Conservation (phyloP, 35 echinoderm and acorn worm genomes). For the Apostichopus parvimensis region DNA sequence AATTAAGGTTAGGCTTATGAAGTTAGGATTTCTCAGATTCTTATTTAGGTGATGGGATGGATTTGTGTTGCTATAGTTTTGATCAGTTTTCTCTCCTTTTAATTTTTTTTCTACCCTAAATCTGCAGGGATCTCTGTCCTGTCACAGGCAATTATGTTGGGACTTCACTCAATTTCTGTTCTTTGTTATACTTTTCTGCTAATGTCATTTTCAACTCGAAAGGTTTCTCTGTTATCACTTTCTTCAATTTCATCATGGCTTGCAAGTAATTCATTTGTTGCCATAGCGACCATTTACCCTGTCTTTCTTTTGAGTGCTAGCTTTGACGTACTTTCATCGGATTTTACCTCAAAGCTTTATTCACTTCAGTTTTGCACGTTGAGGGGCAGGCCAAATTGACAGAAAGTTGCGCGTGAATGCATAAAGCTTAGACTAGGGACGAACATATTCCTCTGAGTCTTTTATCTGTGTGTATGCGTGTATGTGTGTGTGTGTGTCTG, state of each 20-base stretch:
- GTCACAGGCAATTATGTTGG: neutral
- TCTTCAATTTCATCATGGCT: neutral
- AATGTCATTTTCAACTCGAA: neutral
- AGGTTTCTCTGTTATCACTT: neutral
- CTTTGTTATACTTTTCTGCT: neutral
- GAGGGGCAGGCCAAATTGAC: neutral
- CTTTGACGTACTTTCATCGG: neutral
- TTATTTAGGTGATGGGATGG: too few relatives aligned
- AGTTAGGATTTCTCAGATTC: too few relatives aligned
- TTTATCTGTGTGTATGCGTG: too few relatives aligned
- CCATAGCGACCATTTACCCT: neutral
- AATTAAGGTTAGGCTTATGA: too few relatives aligned
- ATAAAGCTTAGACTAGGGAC: neutral
- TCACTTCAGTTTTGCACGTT: neutral
- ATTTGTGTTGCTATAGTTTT: too few relatives aligned
- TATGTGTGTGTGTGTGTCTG: neutral
- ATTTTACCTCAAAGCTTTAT: neutral
- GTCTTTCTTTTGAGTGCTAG: neutral
- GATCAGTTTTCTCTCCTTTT: too few relatives aligned
- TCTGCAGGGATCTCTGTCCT: neutral
- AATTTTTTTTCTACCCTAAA: too few relatives aligned
- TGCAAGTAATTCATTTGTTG: neutral
- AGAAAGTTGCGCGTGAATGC: neutral
- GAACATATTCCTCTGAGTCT: too few relatives aligned
- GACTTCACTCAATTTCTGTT: neutral